Base-by-base conservation (phyloP, 2,113 vertebrate species). In the Craseonycteris thonglongyai region DNA sequence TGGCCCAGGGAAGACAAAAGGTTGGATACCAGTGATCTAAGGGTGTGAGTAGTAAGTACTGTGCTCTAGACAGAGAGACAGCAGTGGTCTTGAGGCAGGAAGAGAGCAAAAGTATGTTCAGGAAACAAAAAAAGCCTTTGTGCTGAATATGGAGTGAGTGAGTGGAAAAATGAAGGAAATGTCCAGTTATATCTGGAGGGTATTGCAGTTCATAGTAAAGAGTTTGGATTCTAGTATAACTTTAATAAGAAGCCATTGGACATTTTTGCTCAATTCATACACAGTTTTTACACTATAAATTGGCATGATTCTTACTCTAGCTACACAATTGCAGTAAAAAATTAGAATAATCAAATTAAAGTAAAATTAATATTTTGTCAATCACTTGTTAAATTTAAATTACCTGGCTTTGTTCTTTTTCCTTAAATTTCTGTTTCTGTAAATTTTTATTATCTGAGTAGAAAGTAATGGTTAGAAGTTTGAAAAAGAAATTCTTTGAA, bases 401-500 rank as follows among this genome's bases (percentile, higher is more conserved):
- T 63, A 47, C 2, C 5, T 65, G 66, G 10, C 6, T 90, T 63
- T 89, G 6, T 79, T 61, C 5, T 94, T 45, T 83, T 8, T 93
- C 61, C 11, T 30, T 38, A 54, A 79, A 12, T 16, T 90, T 71
- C n/a, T 75, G 61, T 42, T 71, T 92, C 42, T 38, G 11, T 21
- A 14, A 40, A 28, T 56, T 75, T 91, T 84, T 59, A 5, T 45
- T 85, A 75, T 51, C 72, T 71, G 54, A 75, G 72, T 47, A 83
- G 66, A 59, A 66, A 80, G 0, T 22, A 81, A 54, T 16, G 7
- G 13, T 61, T 65, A 94, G n/a, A 94, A 33, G 2, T 75, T 71
- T 81, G 22, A 65, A 14, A n/a, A 40, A 84, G 30, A 88, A 15
- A 83, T 75, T 81, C n/a, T 54, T 92, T 56, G 61, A 61, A 94